Base-by-base conservation (phyloP, 2,113 vertebrate species). In the Taurulus bubalis region DNA sequence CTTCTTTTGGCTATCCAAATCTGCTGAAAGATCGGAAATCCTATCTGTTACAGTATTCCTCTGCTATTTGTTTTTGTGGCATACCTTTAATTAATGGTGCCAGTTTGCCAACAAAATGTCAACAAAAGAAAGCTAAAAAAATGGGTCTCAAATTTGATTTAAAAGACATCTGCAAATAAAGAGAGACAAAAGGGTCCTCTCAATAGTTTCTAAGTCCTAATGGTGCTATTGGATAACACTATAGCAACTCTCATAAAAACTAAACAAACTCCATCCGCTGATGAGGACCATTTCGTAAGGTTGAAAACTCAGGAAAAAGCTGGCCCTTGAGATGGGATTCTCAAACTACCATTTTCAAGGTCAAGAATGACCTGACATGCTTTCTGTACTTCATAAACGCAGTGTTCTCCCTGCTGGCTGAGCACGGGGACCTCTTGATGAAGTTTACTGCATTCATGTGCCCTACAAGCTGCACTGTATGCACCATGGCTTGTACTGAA, bases 401-500 rank as follows among this genome's bases (percentile, higher is more conserved):
- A 30, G 34, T 51, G 42, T 24, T 64, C 30, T 64, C 24, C 20
- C 30, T 24, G n/a, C 49, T 73, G 26, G 15, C 20, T 62, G 53
- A 47, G 45, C 24, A 63, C 18, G 34, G 16, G 42, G 24, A 59
- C 15, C 24, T 53, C 36, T 73, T 47, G 2, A 45, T 77, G 77
- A 67, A n/a, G n/a, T 63, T 53, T 9, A 64, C 62, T 69, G 26
- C 20, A 62, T 55, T 82, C 49, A 75, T 38, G 32, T 59, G 72
- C 71, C 70, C 68, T 51, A 71, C 80, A 65, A 69, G 32, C 73
- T 71, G 26, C 32, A 73, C 3, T 47, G 30, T 34, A 18, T 75
- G 26, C 42, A 64, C 74, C n/a, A 68, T 32, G 5, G 20, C 36
- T 72, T 42, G 28, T 3, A 8, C 53, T 78, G 38, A 66, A 20